phyloP scores from a whole-genome alignment of 2,888 invertebrate genomes.

The Chouioia cunea region DNA sequence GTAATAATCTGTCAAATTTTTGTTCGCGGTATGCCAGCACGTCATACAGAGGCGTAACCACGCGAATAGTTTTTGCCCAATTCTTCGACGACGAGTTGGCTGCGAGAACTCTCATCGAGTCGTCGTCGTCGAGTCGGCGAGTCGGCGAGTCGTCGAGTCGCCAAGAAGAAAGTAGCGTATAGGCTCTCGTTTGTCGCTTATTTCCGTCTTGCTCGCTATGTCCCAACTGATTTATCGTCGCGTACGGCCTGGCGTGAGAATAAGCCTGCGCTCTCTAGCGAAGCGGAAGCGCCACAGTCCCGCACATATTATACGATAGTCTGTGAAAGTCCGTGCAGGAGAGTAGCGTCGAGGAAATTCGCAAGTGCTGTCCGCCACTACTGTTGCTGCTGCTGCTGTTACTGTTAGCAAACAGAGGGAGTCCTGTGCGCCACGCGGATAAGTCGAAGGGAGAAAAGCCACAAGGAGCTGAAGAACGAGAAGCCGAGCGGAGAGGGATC shows the following conservation, averaged over 20 bases:
- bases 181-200: constrained; percentile 37
- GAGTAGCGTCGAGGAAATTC: too few relatives aligned
- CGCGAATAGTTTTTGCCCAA: constrained; percentile 4
- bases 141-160: constrained; percentile 46
- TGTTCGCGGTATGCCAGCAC: not conserved
- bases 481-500: not conserved
- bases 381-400: too few relatives aligned
- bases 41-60: not conserved
- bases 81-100: constrained; percentile 52
- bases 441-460: constrained; percentile 17
- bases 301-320: too few relatives aligned
- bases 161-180: constrained; percentile 22
- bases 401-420: not conserved
- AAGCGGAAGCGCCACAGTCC: not conserved
- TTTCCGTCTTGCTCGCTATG: constrained; percentile 25
- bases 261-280: constrained; percentile 32
- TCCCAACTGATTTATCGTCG: constrained; percentile 46
- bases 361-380: too few relatives aligned
- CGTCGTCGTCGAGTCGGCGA: constrained; percentile 49
- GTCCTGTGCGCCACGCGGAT: too few relatives aligned
- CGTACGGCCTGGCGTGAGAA: constrained; percentile 45
- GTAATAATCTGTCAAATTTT: constrained; percentile 16
- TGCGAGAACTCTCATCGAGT: too few relatives aligned
- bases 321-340: too few relatives aligned
- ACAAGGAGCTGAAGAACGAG: not conserved